Evolutionary conservation across 2,113 vertebrate species (phyloP), one percentile per base, ranked within the genome.

Genomic region (Taxidea taxus): DNA sequence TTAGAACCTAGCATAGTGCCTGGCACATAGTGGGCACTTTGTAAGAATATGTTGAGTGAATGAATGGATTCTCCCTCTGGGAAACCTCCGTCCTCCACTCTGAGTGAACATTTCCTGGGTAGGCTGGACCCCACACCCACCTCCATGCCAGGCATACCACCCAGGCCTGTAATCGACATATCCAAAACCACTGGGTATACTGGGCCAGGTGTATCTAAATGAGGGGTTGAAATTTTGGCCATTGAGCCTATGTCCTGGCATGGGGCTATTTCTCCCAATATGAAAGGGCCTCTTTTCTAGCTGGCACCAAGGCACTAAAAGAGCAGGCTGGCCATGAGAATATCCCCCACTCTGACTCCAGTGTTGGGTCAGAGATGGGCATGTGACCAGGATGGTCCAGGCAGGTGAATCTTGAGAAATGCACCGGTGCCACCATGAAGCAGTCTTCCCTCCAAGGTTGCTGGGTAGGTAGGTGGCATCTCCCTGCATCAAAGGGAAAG

Each of bases 401-500:
- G 58, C 72, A 20, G 39, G 66, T 64, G 37, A 83, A 70, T 85
- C 62, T 74, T 42, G 56, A 64, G 75, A 74, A 42, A 56, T 20
- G 5, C 34, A 18, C n/a, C 44, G 37, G 70, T 42, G 5, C 12
- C 16, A 23, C 29, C 44, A 13, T 82, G 54, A 93, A 66, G 37
- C 27, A 56, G 11, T 20, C 70, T 89, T 44, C 56, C 78, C 72
- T 51, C 6, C 3, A 3, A 18, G 4, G 13, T 6, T n/a, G 29
- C 70, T 39, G 25, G 4, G 0, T 13, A 20, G 47, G 62, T 44
- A 27, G 39, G 74, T 47, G 23, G 47, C 23, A 20, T 66, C 23
- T 58, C 25, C 54, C 13, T 6, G 0, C 51, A 37, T 3, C 0
- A 0, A 81, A 39, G n/a, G 29, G 15, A 66, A 31, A 25, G 14